phyloP scores from a whole-genome alignment of 2,888 invertebrate genomes.

The Isoperla grammatica region DNA sequence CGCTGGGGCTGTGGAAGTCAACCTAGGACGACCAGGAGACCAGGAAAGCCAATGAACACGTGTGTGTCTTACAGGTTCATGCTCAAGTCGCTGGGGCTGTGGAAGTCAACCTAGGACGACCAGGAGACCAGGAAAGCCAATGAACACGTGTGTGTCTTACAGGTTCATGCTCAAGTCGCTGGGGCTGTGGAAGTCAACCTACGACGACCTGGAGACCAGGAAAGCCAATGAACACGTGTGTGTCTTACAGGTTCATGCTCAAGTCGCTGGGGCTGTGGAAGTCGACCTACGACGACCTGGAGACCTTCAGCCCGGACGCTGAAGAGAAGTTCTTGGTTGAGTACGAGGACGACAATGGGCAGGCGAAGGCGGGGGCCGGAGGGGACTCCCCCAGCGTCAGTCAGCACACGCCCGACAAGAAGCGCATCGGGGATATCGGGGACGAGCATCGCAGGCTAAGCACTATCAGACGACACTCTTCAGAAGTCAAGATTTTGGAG shows the following conservation, averaged over 20 bases:
- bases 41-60: too few species aligned
- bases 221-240: too few species aligned
- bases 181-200: conserved; percentile 77
- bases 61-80: conserved; percentile 61
- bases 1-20: conserved; percentile 87
- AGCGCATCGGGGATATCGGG: not conserved
- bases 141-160: conserved; percentile 23
- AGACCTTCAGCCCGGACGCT: conserved; percentile 18
- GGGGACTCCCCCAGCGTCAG: not conserved
- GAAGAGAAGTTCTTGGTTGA: conserved; percentile 24
- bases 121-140: too few species aligned
- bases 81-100: conserved; percentile 90
- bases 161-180: conserved; percentile 91
- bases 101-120: conserved; percentile 60
- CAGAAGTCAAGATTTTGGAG: not conserved
- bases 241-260: conserved; percentile 67
- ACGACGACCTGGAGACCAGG: too few species aligned
- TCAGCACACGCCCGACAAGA: not conserved
- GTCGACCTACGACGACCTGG: conserved; percentile 40
- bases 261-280: conserved; percentile 95
- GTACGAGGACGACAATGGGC: conserved; percentile 16
- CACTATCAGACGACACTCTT: not conserved
- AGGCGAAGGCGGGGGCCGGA: not conserved
- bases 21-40: too few species aligned
- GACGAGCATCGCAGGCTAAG: too few species aligned